A percentile compares a stretch with the other conserved stretches of the same genome.
Conservation (phyloP, 2,113 vertebrate species). For the Lasiurus cinereus region DNA sequence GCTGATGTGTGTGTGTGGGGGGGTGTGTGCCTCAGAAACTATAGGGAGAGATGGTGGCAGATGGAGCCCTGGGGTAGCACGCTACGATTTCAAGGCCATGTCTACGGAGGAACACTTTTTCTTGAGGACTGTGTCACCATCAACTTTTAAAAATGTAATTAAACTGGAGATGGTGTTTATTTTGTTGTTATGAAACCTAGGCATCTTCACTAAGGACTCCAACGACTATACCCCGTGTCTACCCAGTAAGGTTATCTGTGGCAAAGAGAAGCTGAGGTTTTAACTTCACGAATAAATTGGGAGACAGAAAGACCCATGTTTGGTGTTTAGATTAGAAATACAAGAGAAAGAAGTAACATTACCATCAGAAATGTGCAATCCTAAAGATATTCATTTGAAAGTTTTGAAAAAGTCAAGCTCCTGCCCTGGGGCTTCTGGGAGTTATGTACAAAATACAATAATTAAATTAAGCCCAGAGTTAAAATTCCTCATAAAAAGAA, state of each 20-base stretch:
- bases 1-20: background rate
- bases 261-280: background rate
- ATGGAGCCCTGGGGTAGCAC: background rate
- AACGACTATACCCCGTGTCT: rapidly evolving
- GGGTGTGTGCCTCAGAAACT: background rate
- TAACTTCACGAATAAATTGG: background rate
- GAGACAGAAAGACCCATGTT: background rate
- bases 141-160: background rate
- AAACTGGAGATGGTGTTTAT: constrained; percentile 33
- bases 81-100: background rate
- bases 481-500: constrained; percentile 84
- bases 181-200: background rate
- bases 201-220: background rate
- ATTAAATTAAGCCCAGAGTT: constrained; percentile 86
- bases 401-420: constrained; percentile 74
- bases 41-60: background rate
- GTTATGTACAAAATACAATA: constrained; percentile 83
- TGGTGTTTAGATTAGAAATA: constrained; percentile 51
- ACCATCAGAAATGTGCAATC: constrained; percentile 59
- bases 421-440: constrained; percentile 74
- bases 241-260: background rate
- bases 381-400: constrained; percentile 80
- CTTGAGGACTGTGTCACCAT: background rate
- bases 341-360: constrained; percentile 12
- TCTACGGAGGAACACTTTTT: background rate